Evolutionary conservation across 2,888 invertebrate genomes (phyloP), one percentile per base, ranked within the genome.

Genomic region (Orchesellides sinensis): DNA sequence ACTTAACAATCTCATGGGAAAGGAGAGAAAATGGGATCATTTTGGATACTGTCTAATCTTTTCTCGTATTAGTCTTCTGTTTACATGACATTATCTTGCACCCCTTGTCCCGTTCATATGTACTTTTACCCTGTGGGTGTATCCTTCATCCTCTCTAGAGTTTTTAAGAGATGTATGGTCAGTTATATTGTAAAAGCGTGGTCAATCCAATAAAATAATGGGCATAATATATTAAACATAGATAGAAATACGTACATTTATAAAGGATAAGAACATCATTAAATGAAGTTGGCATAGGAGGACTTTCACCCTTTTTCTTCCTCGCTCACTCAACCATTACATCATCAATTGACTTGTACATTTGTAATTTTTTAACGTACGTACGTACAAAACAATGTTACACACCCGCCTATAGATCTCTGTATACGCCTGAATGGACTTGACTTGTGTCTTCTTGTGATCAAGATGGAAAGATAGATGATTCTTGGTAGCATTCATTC

Each of bases 121-220:
- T 14, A 14, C 19, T n/a, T 25, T 35, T 45, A 45, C 32, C n/a
- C n/a, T 40, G 40, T 40, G 40, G 5, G 32, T 40, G 40, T 40
- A 40, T n/a, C 10, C 40, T 40, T 10, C 32, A n/a, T n/a, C n/a
- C n/a, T n/a, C n/a, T n/a, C n/a, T n/a, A n/a, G n/a, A n/a, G n/a
- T n/a, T n/a, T n/a, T n/a, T n/a, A 70, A 32, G 25, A 5, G 8
- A 59, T 27, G 25, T 59, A 12, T 56, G 52, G 40, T 8, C 40
- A n/a, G 40, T 40, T n/a, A 40, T n/a, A n/a, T n/a, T 35, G 29
- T 65, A 63, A 65, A 56, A 66, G 75, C 69, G 78, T 78, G 78
- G 70, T 70, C 78, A 78, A 78, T 78, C 78, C 78, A 78, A 78
- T 78, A 78, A 78, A 78, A 78, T 78, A 78, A 78, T 78, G 78